Percentiles rank a stretch among this genome's conserved stretches.
phyloP scores from a whole-genome alignment of 2,888 invertebrate species.

The Lasioglossum malachurum region DNA sequence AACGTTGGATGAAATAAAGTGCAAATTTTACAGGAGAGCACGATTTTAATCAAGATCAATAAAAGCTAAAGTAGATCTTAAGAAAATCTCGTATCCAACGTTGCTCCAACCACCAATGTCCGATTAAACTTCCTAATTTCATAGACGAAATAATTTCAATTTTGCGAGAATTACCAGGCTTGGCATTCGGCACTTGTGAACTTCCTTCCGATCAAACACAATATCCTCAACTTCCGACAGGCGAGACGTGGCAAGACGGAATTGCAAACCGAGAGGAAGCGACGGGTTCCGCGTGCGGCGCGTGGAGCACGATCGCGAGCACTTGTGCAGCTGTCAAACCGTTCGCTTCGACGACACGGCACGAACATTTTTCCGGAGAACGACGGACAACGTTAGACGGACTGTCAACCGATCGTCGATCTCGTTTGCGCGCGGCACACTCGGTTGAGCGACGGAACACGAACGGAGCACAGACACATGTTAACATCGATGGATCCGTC shows the following conservation, averaged over 20 bases:
- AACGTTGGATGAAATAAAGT: too few species aligned
- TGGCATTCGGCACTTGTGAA: background rate
- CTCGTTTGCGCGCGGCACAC: conserved; percentile 12
- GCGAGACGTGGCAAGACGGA: background rate
- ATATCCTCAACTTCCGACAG: background rate
- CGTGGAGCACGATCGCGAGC: background rate
- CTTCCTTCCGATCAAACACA: background rate
- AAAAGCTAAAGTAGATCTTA: too few species aligned
- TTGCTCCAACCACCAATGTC: background rate
- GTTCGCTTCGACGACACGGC: background rate
- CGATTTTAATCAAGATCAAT: too few species aligned
- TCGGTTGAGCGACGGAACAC: conserved; percentile 52
- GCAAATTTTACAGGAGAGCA: too few species aligned
- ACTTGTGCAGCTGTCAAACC: background rate
- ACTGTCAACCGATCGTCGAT: background rate
- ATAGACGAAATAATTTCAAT: background rate
- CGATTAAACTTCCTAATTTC: background rate
- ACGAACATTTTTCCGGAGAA: background rate
- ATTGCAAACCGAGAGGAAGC: background rate
- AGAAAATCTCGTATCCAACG: too few species aligned
- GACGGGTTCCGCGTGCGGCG: background rate
- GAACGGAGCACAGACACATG: conserved; percentile 51
- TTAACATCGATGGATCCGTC: conserved; percentile 13
- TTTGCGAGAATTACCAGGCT: background rate
- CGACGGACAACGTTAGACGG: background rate